phyloP scores from a whole-genome alignment of 2,797 vertebrate species.

The Mormyrops attenuatus region DNA sequence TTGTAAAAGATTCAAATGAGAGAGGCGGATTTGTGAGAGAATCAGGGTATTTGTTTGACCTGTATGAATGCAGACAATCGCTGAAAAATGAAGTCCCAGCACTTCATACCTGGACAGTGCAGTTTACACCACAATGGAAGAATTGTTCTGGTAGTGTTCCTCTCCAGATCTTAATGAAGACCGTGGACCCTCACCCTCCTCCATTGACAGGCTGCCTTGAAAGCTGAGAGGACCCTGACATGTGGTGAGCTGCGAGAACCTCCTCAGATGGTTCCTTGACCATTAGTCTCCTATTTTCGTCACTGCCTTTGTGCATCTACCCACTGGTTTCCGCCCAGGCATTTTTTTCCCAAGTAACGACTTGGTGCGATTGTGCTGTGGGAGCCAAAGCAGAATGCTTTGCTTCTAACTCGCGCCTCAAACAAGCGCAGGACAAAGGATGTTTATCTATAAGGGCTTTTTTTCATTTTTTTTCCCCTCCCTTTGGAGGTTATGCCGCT shows the following conservation, averaged over 20 bases:
- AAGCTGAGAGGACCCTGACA: not conserved
- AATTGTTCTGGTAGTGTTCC: not conserved
- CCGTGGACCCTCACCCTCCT: not conserved
- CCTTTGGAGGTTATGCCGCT: conserved; percentile 17
- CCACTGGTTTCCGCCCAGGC: not conserved
- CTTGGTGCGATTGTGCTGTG: not conserved
- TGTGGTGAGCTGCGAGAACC: not conserved
- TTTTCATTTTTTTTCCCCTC: not conserved
- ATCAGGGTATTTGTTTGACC: not conserved
- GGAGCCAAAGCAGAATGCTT: not conserved
- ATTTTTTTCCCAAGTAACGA: not conserved
- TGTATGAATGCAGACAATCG: not conserved
- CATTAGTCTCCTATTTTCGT: not conserved
- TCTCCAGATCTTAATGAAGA: not conserved
- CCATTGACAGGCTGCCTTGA: not conserved
- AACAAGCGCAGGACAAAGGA: conserved; percentile 3
- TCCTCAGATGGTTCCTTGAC: not conserved
- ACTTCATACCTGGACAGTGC: not conserved
- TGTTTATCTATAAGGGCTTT: conserved; percentile 18
- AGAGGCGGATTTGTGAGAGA: not conserved
- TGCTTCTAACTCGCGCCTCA: not conserved
- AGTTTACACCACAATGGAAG: not conserved
- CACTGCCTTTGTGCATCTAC: not conserved
- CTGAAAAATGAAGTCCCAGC: not conserved
- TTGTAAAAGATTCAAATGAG: not conserved